Evolutionary conservation across 2,888 invertebrate species (phyloP), one percentile per base, ranked within the genome.

Genomic region (Agrenia bidenticulata): DNA sequence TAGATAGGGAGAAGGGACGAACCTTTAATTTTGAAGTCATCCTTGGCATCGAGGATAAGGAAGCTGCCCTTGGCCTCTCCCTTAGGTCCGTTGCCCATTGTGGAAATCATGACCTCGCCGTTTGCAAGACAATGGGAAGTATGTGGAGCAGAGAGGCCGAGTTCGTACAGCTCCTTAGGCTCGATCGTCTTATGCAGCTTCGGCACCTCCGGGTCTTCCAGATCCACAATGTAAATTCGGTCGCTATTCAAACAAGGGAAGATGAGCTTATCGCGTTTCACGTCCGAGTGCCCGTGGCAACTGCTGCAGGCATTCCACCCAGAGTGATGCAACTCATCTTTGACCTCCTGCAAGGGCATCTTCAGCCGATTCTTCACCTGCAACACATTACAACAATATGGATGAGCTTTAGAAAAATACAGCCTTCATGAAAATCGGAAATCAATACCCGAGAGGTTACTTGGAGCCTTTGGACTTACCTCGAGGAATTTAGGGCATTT

Each of bases 281-380:
- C 66, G 82, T 79, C 23, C 1, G 45, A 1, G 26, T 69, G 60
- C 26, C 64, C 56, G 42, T 89, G 86, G 79, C 96, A 97, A 80
- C 95, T 95, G 74, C 94, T 94, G 80, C 98, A 98, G 0, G 93
- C 88, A 79, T 98, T 97, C 97, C 97, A 98, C 0, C 97, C 97
- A 49, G 89, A 88, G 79, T 98, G 98, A 79, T 98, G 98, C 0
- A 98, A 81, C 79, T 98, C 98, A 77, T 98, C 93, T 0, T 66
- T 88, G 89, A 2, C 83, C 80, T 69, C 88, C 81, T 9, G 66
- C 24, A 45, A 11, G 1, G 88, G 89, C 77, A 95, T 89, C 77
- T 86, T 85, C 0, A 94, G 85, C 21, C 94, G 88, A 79, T 92
- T 89, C 51, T 98, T 88, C 2, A 97, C 88, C 96, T 96, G 78